These are phyloP conservation scores for Aporrectodea caliginosa DNA, from an alignment of 1,140 invertebrate genomes.

Conservation along the genomic window DNA sequence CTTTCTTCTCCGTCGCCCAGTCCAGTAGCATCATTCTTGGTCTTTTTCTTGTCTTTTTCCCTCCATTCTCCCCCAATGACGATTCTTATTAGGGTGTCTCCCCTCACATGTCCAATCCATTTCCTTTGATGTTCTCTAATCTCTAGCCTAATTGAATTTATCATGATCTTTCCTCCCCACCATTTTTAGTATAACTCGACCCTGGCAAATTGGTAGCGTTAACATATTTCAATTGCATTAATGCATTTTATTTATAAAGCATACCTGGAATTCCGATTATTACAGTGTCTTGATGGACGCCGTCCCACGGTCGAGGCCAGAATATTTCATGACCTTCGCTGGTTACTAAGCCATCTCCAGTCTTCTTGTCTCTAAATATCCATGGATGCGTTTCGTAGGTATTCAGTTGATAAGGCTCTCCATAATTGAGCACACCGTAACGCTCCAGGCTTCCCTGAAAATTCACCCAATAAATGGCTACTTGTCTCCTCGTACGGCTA, in stretches of 20 bases:
- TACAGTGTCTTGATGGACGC: background rate
- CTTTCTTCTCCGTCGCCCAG: too few species aligned
- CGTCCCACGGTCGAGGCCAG: conserved; percentile 1
- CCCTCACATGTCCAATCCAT: background rate
- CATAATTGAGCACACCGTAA: background rate
- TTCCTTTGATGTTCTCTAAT: background rate
- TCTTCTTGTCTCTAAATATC: background rate
- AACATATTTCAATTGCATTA: too few species aligned
- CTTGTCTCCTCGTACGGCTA: background rate
- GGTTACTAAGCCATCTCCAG: background rate
- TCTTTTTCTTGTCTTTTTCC: too few species aligned
- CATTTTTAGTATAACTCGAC: background rate
- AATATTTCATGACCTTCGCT: background rate
- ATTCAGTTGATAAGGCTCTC: background rate
- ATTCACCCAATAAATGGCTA: background rate
- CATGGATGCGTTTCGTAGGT: background rate
- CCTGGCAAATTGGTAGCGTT: background rate
- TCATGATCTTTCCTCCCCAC: background rate
- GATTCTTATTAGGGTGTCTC: too few species aligned
- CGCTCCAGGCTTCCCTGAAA: background rate
- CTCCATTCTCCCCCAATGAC: too few species aligned
- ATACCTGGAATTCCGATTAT: background rate
- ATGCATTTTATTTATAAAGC: too few species aligned
- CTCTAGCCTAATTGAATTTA: background rate
- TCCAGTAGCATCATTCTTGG: too few species aligned